Conservation (phyloP, 2,113 vertebrate genomes). For the Corythornis madagascariensis region DNA sequence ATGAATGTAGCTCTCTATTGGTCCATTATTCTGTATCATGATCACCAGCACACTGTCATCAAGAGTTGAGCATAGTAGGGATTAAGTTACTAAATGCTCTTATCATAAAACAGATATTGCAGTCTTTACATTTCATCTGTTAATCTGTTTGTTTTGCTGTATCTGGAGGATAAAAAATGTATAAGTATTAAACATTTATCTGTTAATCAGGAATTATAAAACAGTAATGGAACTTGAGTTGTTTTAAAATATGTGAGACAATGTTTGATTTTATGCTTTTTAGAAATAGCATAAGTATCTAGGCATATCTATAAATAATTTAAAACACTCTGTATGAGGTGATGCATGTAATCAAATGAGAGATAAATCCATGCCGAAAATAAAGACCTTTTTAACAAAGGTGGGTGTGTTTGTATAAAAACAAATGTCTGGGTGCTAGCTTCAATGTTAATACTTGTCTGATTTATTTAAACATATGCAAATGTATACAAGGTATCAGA, state of each 20-base stretch:
- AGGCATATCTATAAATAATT: background rate
- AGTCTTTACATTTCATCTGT: conserved; percentile 47
- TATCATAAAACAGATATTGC: conserved; percentile 51
- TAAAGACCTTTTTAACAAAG: background rate
- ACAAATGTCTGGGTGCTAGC: background rate
- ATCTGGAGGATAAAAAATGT: conserved; percentile 60
- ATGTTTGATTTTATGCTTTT: conserved; percentile 12
- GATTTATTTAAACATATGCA: conserved; percentile 8
- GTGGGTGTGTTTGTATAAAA: background rate
- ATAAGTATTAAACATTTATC: conserved; percentile 56
- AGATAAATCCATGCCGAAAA: background rate
- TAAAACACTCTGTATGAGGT: background rate
- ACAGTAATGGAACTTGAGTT: background rate
- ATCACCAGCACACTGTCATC: background rate
- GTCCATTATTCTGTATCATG: background rate
- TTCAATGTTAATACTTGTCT: background rate
- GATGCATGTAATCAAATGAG: background rate
- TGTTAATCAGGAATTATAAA: conserved; percentile 57
- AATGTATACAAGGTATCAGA: background rate
- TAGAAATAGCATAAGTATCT: background rate
- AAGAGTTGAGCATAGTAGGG: background rate
- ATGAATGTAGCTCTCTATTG: background rate
- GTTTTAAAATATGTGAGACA: conserved; percentile 8
- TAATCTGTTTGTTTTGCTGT: conserved; percentile 63
- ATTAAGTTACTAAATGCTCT: conserved; percentile 50